Evolutionary conservation across 2,888 invertebrate species (phyloP), one percentile per base, ranked within the genome.

Genomic region (Odontothrips loti): DNA sequence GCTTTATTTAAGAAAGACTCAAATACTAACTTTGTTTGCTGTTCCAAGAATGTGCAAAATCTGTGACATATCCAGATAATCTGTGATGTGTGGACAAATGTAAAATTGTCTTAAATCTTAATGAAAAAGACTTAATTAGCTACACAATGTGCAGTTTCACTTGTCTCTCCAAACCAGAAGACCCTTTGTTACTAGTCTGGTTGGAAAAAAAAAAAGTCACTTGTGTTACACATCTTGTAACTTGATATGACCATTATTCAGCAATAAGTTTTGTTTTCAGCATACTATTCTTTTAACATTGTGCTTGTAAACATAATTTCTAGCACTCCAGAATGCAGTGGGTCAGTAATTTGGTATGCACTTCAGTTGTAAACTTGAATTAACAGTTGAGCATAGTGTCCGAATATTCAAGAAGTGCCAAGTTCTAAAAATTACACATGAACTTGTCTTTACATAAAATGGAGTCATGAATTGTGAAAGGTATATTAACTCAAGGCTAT

Each of bases 21-120:
- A 43, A 43, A 43, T 43, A 43, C 34, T 43, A 43, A 43, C 34
- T 43, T 43, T 43, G 34, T 58, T 58, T 58, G 17, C 20, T 9
- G 58, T 58, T 58, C 17, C 58, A 58, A 75, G 27, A 23, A 27
- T 23, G 27, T 43, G 34, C 34, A 68, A 68, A 68, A 23, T 75
- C 68, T 27, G 68, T 27, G 27, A 68, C 68, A 75, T 75, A 75
- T 75, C 68, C 68, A 75, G 68, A 27, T 12, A 23, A 75, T 12
- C 68, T 75, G 68, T 75, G 68, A 75, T 75, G 68, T 75, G 68
- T 75, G 12, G 23, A 75, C 23, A 27, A 27, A 12, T 75, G 68
- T 75, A 75, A 27, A 75, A 27, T 75, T 27, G 68, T 75, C 68
- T 75, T 75, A 23, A 27, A 75, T 75, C 23, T 75, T 27, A 27